phyloP scores from a whole-genome alignment of 2,888 invertebrate genomes.

The Acleris cristana region DNA sequence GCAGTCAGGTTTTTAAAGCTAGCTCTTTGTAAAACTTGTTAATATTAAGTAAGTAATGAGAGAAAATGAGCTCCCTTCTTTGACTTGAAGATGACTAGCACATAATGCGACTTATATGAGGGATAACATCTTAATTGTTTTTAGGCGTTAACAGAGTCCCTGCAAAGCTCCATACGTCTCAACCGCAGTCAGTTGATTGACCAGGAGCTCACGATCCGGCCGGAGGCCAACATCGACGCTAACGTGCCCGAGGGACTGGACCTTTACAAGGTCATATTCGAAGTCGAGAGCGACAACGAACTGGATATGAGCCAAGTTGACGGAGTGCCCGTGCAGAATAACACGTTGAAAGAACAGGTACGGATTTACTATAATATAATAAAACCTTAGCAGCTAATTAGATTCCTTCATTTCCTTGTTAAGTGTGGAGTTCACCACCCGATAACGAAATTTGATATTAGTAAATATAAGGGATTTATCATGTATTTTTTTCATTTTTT shows the following conservation, averaged over 20 bases:
- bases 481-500: too few species aligned
- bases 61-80: too few species aligned
- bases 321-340: constrained; percentile 57
- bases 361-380: constrained; percentile 37
- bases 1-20: too few species aligned
- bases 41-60: too few species aligned
- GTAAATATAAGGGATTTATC: too few species aligned
- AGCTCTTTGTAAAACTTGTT: too few species aligned
- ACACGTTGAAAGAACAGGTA: constrained; percentile 60
- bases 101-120: too few species aligned
- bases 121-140: not conserved
- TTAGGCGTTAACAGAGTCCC: constrained; percentile 76
- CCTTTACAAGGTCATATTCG: constrained; percentile 73
- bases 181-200: constrained; percentile 72
- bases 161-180: constrained; percentile 66
- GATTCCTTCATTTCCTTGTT: too few species aligned
- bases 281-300: constrained; percentile 73
- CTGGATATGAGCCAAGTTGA: constrained; percentile 66
- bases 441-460: too few species aligned
- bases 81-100: too few species aligned
- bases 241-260: constrained; percentile 77
- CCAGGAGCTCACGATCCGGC: constrained; percentile 73
- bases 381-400: not conserved
- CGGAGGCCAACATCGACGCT: constrained; percentile 76
- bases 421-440: too few species aligned